A percentile compares a stretch with the other conserved stretches of the same genome.
phyloP scores from a whole-genome alignment of 1,140 invertebrate species.

The Polypedilum pembai region DNA sequence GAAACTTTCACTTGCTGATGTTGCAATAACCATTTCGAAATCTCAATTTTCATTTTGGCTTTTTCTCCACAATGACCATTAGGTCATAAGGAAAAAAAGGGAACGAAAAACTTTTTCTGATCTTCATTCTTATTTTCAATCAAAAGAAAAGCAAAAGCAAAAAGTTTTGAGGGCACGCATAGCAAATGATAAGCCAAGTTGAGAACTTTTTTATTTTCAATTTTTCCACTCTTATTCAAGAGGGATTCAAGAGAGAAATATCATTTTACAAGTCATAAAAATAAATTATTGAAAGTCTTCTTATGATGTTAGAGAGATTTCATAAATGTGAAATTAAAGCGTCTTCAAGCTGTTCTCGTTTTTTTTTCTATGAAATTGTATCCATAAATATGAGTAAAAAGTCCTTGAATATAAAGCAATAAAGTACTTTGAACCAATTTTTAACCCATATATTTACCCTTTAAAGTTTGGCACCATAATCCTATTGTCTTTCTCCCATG shows the following conservation, averaged over 20 bases:
- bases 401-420: conserved; percentile 7
- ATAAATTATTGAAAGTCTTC: neutral
- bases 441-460: conserved; percentile 20
- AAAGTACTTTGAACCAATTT: conserved; percentile 24
- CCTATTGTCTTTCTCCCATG: conserved; percentile 11
- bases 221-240: neutral
- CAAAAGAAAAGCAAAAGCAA: neutral
- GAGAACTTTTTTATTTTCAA: neutral
- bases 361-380: neutral
- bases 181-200: too few species aligned
- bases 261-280: neutral
- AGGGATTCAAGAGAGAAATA: neutral
- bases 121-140: neutral
- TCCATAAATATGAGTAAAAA: conserved; percentile 4
- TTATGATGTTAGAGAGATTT: neutral
- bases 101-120: neutral
- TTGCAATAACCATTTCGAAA: too few species aligned
- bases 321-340: conserved; percentile 18
- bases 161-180: neutral
- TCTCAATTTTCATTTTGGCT: too few species aligned
- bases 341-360: neutral
- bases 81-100: neutral
- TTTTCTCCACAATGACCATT: too few species aligned
- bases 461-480: neutral
- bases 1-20: too few species aligned